phyloP scores from a whole-genome alignment of 1,140 invertebrate genomes.

The Eulimnadia texana region DNA sequence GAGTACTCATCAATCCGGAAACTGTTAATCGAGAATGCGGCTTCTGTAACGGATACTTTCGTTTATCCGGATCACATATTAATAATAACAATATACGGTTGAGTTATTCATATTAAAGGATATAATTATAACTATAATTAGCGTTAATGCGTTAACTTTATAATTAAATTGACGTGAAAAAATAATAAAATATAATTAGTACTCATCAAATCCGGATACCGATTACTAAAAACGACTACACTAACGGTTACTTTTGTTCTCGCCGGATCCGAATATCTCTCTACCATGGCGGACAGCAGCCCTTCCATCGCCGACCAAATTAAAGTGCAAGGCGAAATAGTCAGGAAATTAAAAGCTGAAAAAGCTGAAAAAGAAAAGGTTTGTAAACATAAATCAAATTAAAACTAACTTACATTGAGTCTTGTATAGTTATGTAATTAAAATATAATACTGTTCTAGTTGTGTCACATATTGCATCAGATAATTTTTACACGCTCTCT shows the following conservation, averaged over 20 bases:
- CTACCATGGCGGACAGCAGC: conserved; percentile 14
- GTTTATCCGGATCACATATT: no score
- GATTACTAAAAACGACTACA: no score
- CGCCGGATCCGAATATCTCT: background rate
- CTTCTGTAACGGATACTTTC: no score
- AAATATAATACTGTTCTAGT: background rate
- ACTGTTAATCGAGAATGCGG: no score
- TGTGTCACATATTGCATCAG: background rate
- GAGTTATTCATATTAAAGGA: no score
- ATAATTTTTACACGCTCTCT: conserved; percentile 8
- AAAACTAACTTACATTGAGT: conserved; percentile 12
- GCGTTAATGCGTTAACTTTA: background rate
- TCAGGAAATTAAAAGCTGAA: conserved; percentile 60
- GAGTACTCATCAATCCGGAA: no score
- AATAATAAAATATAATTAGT: background rate
- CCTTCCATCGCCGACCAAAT: conserved; percentile 39
- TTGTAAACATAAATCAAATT: conserved; percentile 25
- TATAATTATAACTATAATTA: no score
- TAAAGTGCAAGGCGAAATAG: conserved; percentile 62
- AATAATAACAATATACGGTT: no score
- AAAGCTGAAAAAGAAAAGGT: conserved; percentile 59
- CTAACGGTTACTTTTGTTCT: background rate
- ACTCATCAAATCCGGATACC: no score
- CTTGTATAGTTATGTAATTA: no score
- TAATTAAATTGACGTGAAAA: background rate